Evolutionary conservation across 2,113 vertebrate genomes (phyloP), one percentile per base, ranked within the genome.

Genomic region (Pseudorasbora parva): DNA sequence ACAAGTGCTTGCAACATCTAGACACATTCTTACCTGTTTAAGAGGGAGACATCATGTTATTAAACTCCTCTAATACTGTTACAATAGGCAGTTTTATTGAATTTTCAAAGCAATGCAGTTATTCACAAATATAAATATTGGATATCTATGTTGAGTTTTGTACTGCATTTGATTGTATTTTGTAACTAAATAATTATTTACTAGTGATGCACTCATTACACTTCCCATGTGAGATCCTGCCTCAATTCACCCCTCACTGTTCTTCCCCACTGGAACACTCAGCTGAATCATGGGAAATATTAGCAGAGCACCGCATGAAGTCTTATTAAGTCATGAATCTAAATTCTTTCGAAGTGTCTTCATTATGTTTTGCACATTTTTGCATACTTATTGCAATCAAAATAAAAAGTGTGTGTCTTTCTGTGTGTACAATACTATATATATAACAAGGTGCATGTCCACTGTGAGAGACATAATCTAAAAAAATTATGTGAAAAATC

Each of bases 1-100:
- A 86, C 90, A 7, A 68, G 81, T 83, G 51, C 81, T 60, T 85
- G 66, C 89, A 33, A 82, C 84, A 86, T 73, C 43, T 68, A 41
- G 41, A 45, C 30, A 33, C 56, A 60, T 33, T 37, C 73, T 33
- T 56, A 57, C 33, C 27, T 11, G 30, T 10, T 37, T 6, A 19
- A 21, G 3, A 19, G 49, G 30, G 64, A 23, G 37, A 25, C 76
- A n/a, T 43, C 56, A 60, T 60, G 7, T 30, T 54, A 8, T 54
- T 54, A 54, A 14, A 54, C 5, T 7, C 19, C 17, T 54, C 51
- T 54, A 8, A 54, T 19, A 54, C 17, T 21, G 17, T 54, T 19
- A 54, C 47, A 75, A 8, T 33, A 21, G 30, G 10, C 66, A 10
- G 49, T 9, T 76, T 33, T 8, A 47, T 45, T 14, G 1, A n/a